phyloP scores from a whole-genome alignment of 2,113 vertebrate genomes.

The Girardinichthys multiradiatus region DNA sequence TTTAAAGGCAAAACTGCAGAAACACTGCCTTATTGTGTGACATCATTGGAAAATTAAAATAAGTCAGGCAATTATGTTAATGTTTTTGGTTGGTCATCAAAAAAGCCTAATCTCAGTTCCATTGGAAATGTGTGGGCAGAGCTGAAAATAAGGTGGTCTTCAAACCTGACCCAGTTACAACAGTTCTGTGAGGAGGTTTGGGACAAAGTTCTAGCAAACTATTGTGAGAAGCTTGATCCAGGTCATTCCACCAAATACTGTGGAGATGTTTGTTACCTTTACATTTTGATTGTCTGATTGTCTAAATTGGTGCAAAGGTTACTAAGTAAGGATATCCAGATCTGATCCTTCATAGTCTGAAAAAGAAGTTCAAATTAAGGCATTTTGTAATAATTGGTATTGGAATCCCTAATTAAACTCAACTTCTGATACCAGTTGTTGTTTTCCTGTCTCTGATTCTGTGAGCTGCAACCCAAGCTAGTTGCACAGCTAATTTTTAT shows the following conservation, averaged over 20 bases:
- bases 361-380: no score
- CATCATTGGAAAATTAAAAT: neutral
- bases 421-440: no score
- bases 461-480: no score
- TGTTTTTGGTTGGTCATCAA: neutral
- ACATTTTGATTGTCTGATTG: neutral
- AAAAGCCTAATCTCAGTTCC: neutral
- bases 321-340: no score
- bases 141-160: neutral
- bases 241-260: neutral
- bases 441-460: no score
- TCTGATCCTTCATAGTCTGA: no score
- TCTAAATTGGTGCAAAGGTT: no score
- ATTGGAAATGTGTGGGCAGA: neutral
- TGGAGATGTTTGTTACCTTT: neutral
- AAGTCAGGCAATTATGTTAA: neutral
- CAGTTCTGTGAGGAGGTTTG: neutral
- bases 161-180: neutral
- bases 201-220: no score
- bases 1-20: neutral
- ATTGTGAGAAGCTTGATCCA: no score
- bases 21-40: neutral
- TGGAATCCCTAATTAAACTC: no score
- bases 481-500: no score
- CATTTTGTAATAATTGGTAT: no score